phyloP scores from a whole-genome alignment of 2,113 vertebrate species.

The Heptranchias perlo region DNA sequence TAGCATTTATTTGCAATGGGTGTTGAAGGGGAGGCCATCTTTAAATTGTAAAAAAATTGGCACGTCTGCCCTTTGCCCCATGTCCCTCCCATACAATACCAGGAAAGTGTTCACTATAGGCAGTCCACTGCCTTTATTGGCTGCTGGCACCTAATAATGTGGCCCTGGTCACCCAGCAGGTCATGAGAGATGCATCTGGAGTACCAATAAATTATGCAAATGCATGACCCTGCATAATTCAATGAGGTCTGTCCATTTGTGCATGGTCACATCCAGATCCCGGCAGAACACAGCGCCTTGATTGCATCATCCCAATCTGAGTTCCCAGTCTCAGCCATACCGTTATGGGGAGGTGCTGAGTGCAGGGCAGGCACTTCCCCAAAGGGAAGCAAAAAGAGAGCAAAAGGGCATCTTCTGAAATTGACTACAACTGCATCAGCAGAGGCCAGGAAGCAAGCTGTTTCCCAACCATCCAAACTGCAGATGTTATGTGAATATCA shows the following conservation, averaged over 20 bases:
- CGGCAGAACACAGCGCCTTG: neutral
- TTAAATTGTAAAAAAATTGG: neutral
- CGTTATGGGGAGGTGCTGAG: neutral
- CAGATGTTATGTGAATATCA: too few species aligned
- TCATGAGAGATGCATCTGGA: neutral
- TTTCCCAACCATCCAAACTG: neutral
- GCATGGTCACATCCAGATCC: neutral
- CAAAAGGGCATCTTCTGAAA: neutral
- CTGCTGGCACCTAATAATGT: neutral
- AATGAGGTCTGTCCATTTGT: neutral
- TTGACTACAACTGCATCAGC: neutral
- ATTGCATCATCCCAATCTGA: neutral
- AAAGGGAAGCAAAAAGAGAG: neutral
- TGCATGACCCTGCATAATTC: neutral
- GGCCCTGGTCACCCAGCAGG: neutral
- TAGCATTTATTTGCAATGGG: neutral
- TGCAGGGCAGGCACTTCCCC: neutral
- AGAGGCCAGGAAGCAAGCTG: neutral
- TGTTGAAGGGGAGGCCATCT: neutral
- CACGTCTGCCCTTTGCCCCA: neutral
- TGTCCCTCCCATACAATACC: neutral
- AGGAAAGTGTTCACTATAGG: neutral
- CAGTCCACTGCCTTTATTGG: neutral
- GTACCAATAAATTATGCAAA: neutral
- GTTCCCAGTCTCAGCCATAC: neutral